A percentile compares a stretch with the other conserved stretches of the same genome.
Conservation (phyloP, 1,140 invertebrate genomes). For the Drosophila littoralis region DNA sequence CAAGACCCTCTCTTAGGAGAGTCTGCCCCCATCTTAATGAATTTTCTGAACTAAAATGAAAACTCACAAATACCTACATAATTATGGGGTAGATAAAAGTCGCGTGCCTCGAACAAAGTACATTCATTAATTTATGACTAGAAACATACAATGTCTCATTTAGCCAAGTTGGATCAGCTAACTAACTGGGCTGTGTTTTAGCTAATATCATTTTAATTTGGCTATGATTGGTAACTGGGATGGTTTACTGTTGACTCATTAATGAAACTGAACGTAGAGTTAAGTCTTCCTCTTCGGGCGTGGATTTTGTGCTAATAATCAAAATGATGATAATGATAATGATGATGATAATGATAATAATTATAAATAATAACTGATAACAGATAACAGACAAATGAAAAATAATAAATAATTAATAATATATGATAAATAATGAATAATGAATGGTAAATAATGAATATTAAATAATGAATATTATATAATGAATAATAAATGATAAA, state of each 20-base stretch:
- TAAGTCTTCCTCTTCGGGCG: background rate
- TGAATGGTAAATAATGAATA: too few relatives aligned
- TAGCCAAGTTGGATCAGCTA: slow-evolving; percentile 39
- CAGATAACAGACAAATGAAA: too few relatives aligned
- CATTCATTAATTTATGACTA: slow-evolving; percentile 56
- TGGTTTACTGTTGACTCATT: slow-evolving; percentile 1
- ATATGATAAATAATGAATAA: too few relatives aligned
- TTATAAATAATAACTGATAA: too few relatives aligned
- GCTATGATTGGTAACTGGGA: slow-evolving; percentile 1
- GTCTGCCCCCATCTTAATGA: slow-evolving; percentile 32
- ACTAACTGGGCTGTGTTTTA: slow-evolving; percentile 61
- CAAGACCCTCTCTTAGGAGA: slow-evolving; percentile 18
- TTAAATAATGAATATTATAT: too few relatives aligned
- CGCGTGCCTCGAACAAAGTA: slow-evolving; percentile 57
- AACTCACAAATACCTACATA: slow-evolving; percentile 58
- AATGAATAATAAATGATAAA: background rate
- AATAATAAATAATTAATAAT: too few relatives aligned
- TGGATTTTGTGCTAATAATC: background rate
- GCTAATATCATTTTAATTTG: slow-evolving; percentile 63
- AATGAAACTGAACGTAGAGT: background rate
- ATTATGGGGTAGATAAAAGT: slow-evolving; percentile 64
- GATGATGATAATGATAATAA: too few relatives aligned
- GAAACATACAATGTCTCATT: slow-evolving; percentile 30
- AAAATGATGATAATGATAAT: too few relatives aligned
- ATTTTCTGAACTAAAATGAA: slow-evolving; percentile 54